Evolutionary conservation across 2,113 vertebrate species (phyloP), one percentile per base, ranked within the genome.

Genomic region (Pleuronectes platessa): DNA sequence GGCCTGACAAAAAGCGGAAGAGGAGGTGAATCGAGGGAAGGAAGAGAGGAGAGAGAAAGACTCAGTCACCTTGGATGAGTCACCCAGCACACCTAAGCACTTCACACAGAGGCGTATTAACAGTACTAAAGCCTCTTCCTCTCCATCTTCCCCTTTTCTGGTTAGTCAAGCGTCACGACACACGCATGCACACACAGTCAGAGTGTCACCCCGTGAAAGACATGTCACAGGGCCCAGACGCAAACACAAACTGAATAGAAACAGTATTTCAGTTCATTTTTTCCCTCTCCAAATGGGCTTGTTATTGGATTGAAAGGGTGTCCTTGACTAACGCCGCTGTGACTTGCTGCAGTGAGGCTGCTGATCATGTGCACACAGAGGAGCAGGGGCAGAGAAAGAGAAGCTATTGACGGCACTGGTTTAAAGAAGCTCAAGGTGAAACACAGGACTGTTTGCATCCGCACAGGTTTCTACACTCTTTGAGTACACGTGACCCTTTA

Each of bases 51-150:
- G 42, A 68, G 58, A 74, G 62, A 68, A 49, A 51, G 27, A 84
- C 55, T 60, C 73, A 53, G 67, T 84, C 66, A 87, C 86, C 80
- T 87, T 79, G 66, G 60, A 86, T 89, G 86, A 92, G 83, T 90
- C 90, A 92, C 79, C 45, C 59, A 83, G 42, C 35, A 27, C 35
- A 77, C 59, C 71, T 82, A 58, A 71, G 26, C 61, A 70, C 67
- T 61, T 77, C 68, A 72, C 63, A 49, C 37, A 61, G 55, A 78
- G 56, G 68, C 24, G 71, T 71, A 75, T 51, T 76, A 73, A 73
- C 61, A 62, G 70, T 14, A 74, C 60, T 75, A 79, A 51, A 47
- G 3, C n/a, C 55, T 20, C 73, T 62, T 23, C 65, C 54, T 75
- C 74, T 26, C 64, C 51, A 20, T 37, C 53, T 49, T 8, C 12